These are phyloP conservation scores for Leptonema lineaticorne DNA, from an alignment of 1,140 invertebrate genomes.

Conservation along the genomic window DNA sequence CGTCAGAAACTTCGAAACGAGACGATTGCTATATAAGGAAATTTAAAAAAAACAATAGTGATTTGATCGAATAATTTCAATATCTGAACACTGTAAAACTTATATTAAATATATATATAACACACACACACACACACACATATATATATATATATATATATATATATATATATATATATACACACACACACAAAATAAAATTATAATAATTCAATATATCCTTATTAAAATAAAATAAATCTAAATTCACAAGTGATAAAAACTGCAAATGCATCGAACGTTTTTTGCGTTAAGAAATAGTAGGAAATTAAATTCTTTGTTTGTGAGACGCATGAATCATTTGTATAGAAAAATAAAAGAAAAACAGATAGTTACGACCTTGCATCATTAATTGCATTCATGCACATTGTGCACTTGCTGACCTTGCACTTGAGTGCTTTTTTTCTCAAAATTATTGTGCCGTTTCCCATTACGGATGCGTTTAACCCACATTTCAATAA, in stretches of 20 bases:
- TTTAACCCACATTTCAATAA: slow-evolving; percentile 8
- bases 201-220: no score
- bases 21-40: background rate
- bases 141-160: no score
- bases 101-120: no score
- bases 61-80: no score
- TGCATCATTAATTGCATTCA: background rate
- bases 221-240: no score
- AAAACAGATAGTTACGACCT: slow-evolving; percentile 1
- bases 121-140: no score
- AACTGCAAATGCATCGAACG: no score
- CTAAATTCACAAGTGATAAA: no score
- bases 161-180: background rate
- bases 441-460: background rate
- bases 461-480: slow-evolving; percentile 1
- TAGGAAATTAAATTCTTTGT: no score
- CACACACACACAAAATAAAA: background rate
- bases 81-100: no score
- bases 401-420: background rate
- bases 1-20: background rate
- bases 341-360: background rate
- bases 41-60: background rate
- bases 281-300: no score
- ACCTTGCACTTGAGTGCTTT: slow-evolving; percentile 16
- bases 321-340: no score